A percentile compares a stretch with the other conserved stretches of the same genome.
phyloP scores from a whole-genome alignment of 1,140 invertebrate genomes.

The Drosophila hydei region DNA sequence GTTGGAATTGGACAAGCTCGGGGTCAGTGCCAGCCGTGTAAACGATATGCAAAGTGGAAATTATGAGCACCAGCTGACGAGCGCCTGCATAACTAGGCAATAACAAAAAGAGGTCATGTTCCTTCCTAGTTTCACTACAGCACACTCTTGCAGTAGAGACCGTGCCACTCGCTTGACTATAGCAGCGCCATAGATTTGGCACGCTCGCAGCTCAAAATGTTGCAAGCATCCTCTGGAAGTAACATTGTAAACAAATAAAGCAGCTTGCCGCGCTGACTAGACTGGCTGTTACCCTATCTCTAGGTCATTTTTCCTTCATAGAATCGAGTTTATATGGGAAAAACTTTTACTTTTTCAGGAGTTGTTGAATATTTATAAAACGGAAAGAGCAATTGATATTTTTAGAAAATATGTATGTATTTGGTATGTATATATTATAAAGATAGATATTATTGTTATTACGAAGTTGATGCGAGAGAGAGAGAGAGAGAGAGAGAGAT shows the following conservation, averaged over 20 bases:
- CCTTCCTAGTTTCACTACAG: conserved; percentile 1
- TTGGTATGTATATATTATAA: too few relatives aligned
- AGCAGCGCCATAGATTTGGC: background rate
- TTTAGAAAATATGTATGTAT: too few relatives aligned
- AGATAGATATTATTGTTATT: too few relatives aligned
- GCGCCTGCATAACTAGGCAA: conserved; percentile 67
- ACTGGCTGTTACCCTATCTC: too few relatives aligned
- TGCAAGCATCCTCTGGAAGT: background rate
- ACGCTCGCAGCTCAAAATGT: conserved; percentile 1
- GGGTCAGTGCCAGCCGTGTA: conserved; percentile 73
- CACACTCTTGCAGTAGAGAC: background rate
- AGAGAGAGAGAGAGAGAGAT: background rate
- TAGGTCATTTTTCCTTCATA: too few relatives aligned
- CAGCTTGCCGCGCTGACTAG: background rate
- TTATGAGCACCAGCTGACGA: conserved; percentile 53
- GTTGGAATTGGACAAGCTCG: conserved; percentile 17
- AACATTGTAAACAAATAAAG: conserved; percentile 2
- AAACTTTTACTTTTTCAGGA: too few relatives aligned
- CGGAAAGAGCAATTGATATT: too few relatives aligned
- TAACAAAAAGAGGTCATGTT: conserved; percentile 46
- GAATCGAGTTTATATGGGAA: too few relatives aligned
- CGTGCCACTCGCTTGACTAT: too few relatives aligned
- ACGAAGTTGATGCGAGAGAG: too few relatives aligned
- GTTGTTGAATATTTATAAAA: too few relatives aligned
- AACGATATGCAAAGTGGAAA: conserved; percentile 72